phyloP scores from a whole-genome alignment of 2,113 vertebrate genomes.

The Equus quagga region DNA sequence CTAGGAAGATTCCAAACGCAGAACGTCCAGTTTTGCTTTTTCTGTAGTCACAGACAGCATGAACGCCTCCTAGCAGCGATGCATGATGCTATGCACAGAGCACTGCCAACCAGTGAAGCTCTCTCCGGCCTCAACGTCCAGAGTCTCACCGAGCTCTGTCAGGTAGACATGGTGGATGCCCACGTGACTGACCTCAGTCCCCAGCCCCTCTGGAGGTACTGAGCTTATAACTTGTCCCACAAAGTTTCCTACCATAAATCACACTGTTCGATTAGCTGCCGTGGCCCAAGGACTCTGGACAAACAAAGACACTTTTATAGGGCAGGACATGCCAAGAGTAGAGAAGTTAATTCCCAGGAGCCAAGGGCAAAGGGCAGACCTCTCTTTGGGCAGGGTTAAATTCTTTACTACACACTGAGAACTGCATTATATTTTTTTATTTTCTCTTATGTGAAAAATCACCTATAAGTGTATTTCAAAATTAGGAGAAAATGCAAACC shows the following conservation, averaged over 20 bases:
- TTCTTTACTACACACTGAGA: neutral
- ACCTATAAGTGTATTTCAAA: neutral
- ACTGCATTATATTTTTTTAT: neutral
- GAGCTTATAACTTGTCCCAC: neutral
- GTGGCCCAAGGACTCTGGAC: neutral
- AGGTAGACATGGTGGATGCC: fast-evolving
- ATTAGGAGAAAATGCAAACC: neutral
- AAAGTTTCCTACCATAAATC: neutral
- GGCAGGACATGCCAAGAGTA: neutral
- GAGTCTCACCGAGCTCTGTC: neutral
- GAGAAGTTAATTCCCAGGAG: neutral
- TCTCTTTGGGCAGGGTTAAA: neutral
- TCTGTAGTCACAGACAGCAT: fast-evolving
- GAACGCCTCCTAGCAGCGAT: no score
- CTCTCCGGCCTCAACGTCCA: neutral
- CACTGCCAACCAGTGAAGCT: neutral
- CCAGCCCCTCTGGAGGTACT: neutral
- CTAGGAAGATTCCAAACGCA: neutral
- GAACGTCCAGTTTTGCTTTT: neutral
- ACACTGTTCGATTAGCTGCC: neutral
- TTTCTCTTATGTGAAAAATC: neutral
- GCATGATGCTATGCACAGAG: no score
- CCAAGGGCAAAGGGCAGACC: neutral
- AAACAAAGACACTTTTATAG: neutral
- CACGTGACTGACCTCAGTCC: neutral